phyloP scores from a whole-genome alignment of 2,888 invertebrate species.

The Drosophila greeni region DNA sequence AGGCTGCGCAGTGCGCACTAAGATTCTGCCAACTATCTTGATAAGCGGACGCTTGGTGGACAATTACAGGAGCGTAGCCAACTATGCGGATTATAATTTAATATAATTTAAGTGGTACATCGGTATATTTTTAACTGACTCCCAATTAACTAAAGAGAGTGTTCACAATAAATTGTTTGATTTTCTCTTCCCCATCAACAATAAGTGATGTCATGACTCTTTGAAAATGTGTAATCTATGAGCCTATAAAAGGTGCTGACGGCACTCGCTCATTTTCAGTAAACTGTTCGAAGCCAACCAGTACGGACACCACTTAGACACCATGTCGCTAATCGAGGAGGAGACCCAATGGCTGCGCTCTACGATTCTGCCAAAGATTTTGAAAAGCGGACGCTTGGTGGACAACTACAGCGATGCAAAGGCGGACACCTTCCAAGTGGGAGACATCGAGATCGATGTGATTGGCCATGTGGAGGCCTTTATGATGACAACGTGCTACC shows the following conservation, averaged over 20 bases:
- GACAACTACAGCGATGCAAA: slow-evolving; percentile 35
- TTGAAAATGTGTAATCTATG: too few species aligned
- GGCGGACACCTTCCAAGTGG: slow-evolving; percentile 48
- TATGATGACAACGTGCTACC: slow-evolving; percentile 75
- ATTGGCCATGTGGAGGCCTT: slow-evolving; percentile 72
- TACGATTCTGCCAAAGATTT: slow-evolving; percentile 53
- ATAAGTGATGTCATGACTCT: too few species aligned
- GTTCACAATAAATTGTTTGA: neutral
- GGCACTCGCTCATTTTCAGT: slow-evolving; percentile 4
- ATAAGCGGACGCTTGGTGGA: slow-evolving; percentile 51
- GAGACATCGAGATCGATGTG: slow-evolving; percentile 52
- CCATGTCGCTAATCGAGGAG: slow-evolving; percentile 20
- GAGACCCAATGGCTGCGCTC: slow-evolving; percentile 50
- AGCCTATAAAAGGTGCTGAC: slow-evolving; percentile 2
- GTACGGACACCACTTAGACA: neutral
- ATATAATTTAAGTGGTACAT: neutral
- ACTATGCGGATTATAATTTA: slow-evolving; percentile 52
- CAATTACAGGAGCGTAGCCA: slow-evolving; percentile 59
- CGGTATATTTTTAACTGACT: neutral
- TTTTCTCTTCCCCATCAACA: neutral
- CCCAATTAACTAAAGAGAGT: neutral
- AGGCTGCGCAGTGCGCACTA: slow-evolving; percentile 54
- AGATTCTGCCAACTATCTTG: slow-evolving; percentile 55
- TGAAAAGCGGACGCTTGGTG: slow-evolving; percentile 51
- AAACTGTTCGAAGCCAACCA: neutral